These are phyloP conservation scores for Resseliella maxima DNA, from an alignment of 2,888 invertebrate species.

Conservation along the genomic window DNA sequence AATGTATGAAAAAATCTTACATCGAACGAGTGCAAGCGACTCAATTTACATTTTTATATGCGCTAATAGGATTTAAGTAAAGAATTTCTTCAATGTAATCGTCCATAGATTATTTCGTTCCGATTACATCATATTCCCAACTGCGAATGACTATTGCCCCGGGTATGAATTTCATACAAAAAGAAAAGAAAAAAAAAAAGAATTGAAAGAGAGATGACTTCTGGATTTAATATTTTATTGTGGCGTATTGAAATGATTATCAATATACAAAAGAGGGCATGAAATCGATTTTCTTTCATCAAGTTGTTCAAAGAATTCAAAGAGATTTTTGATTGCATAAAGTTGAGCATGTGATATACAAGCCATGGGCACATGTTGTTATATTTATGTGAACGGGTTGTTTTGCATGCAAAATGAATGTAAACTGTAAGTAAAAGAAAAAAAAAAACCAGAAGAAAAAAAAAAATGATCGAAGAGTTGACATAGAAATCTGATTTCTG, in stretches of 20 bases:
- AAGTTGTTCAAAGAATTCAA: neutral
- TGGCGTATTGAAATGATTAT: slow-evolving; percentile 19
- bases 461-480: neutral
- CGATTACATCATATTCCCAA: neutral
- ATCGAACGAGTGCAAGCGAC: neutral
- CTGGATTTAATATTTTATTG: slow-evolving; percentile 4
- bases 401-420: slow-evolving; percentile 13
- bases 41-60: slow-evolving; percentile 29
- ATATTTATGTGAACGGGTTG: too few species aligned
- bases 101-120: slow-evolving; percentile 28
- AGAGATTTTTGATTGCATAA: slow-evolving; percentile 23
- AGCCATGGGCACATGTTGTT: neutral
- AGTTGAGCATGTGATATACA: neutral
- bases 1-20: neutral
- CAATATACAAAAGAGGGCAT: neutral
- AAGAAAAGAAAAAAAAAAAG: too few species aligned
- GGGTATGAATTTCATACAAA: neutral
- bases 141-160: neutral
- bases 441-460: neutral
- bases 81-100: slow-evolving; percentile 36
- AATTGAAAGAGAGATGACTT: slow-evolving; percentile 2
- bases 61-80: slow-evolving; percentile 21
- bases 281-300: slow-evolving; percentile 46
- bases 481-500: slow-evolving; percentile 44
- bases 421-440: too few species aligned